Percentiles rank a stretch among this genome's conserved stretches.
These are phyloP conservation scores for Cordilura impudica DNA, from an alignment of 2,888 invertebrate genomes.

Conservation along the genomic window DNA sequence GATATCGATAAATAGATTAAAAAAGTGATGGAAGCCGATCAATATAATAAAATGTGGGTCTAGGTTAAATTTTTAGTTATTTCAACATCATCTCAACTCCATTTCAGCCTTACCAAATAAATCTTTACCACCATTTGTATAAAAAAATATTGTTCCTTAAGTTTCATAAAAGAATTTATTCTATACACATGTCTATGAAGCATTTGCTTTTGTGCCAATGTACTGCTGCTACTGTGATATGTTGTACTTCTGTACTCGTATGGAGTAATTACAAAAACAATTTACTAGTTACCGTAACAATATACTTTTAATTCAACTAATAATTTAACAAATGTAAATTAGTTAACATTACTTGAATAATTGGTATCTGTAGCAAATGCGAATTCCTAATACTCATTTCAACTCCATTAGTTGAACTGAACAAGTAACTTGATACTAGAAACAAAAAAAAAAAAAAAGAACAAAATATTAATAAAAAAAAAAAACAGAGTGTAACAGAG, in stretches of 20 bases:
- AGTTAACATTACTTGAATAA: conserved; percentile 50
- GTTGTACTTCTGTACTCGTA: not conserved
- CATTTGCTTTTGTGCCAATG: not conserved
- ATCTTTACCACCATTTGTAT: too few relatives aligned
- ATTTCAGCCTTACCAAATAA: too few relatives aligned
- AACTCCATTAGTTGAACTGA: not conserved
- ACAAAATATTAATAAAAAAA: too few relatives aligned
- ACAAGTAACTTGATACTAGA: not conserved
- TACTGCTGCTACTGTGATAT: not conserved
- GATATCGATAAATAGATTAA: too few relatives aligned
- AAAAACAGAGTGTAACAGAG: conserved; percentile 25
- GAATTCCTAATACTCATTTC: not conserved
- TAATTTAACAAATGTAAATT: conserved; percentile 59
- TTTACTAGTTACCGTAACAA: conserved; percentile 40
- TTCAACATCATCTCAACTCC: too few relatives aligned
- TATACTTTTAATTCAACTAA: conserved; percentile 1
- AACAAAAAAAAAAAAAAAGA: not conserved
- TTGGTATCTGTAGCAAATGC: conserved; percentile 48
- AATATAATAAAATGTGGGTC: too few relatives aligned
- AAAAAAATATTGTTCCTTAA: too few relatives aligned
- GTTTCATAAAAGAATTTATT: too few relatives aligned
- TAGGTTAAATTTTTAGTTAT: too few relatives aligned
- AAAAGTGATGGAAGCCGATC: too few relatives aligned
- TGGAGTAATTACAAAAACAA: conserved; percentile 46
- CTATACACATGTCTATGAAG: too few relatives aligned